Percentiles rank a stretch among this genome's conserved stretches.
These are phyloP conservation scores for Selene dorsalis DNA, from an alignment of 2,797 vertebrate genomes.

Conservation along the genomic window DNA sequence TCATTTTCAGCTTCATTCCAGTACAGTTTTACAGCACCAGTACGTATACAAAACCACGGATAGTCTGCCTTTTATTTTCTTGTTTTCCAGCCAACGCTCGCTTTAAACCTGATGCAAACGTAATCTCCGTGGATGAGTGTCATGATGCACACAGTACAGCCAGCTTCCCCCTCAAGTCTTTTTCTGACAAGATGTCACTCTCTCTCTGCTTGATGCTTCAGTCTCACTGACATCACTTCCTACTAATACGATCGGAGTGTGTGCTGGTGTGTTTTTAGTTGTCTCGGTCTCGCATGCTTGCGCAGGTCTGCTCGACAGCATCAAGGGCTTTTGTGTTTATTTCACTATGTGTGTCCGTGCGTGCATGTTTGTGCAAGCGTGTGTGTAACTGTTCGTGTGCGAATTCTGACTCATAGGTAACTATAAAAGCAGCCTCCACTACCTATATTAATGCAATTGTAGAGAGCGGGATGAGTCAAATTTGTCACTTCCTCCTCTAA, in stretches of 20 bases:
- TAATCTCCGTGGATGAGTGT: constrained; percentile 32
- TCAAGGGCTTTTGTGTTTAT: constrained; percentile 40
- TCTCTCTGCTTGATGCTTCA: constrained; percentile 51
- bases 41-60: not conserved
- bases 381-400: not conserved
- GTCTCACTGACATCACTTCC: constrained; percentile 49
- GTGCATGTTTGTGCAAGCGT: no score
- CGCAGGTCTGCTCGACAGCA: constrained; percentile 15
- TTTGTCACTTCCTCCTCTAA: constrained; percentile 67
- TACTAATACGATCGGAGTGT: constrained; percentile 38
- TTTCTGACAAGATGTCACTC: constrained; percentile 55
- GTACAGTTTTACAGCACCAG: not conserved
- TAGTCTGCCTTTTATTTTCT: not conserved
- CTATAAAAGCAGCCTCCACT: constrained; percentile 45
- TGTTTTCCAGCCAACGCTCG: not conserved
- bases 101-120: constrained; percentile 38
- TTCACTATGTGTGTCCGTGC: not conserved
- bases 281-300: constrained; percentile 16
- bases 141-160: constrained; percentile 28
- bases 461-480: constrained; percentile 63
- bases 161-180: constrained; percentile 19
- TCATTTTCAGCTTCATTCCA: no score
- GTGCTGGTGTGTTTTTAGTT: constrained; percentile 29
- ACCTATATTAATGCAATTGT: constrained; percentile 68
- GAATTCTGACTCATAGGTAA: constrained; percentile 57